These are phyloP conservation scores for Scrobipalpa atriplicella DNA, from an alignment of 2,888 invertebrate genomes.

Conservation along the genomic window DNA sequence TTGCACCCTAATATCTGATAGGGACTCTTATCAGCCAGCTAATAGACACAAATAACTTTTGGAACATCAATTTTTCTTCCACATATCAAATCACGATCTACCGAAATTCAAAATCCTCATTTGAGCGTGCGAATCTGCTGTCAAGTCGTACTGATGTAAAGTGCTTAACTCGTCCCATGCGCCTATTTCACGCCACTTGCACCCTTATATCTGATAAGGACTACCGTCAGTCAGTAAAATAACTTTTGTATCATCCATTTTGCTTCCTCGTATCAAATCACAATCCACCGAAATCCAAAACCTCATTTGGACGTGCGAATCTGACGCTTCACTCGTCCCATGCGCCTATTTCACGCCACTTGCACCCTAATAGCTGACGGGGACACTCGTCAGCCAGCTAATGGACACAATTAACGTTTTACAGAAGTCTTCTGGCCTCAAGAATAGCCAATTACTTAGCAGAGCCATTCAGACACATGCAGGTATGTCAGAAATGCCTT, in stretches of 20 bases:
- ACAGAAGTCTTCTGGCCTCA: slow-evolving; percentile 12
- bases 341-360: slow-evolving; percentile 46
- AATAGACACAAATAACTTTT: too few relatives aligned
- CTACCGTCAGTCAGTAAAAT: slow-evolving; percentile 14
- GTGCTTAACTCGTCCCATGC: slow-evolving; percentile 15
- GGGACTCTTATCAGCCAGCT: too few relatives aligned
- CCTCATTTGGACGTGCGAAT: not conserved
- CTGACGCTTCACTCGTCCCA: not conserved
- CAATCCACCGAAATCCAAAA: too few relatives aligned
- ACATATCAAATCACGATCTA: too few relatives aligned
- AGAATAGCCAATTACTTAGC: slow-evolving; percentile 17
- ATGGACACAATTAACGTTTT: slow-evolving; percentile 29
- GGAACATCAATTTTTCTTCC: too few relatives aligned
- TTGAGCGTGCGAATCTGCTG: not conserved
- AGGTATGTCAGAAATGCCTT: slow-evolving; percentile 14
- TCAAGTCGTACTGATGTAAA: too few relatives aligned
- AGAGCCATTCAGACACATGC: not conserved
- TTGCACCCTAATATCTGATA: too few relatives aligned
- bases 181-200: slow-evolving; percentile 46
- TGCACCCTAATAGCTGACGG: slow-evolving; percentile 36
- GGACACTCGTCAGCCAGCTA: slow-evolving; percentile 24
- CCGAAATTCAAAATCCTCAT: not conserved
- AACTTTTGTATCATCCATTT: too few relatives aligned
- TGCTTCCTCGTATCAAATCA: too few relatives aligned
- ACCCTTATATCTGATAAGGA: slow-evolving; percentile 35